Percentiles rank a stretch among this genome's conserved stretches.
Conservation (phyloP, 2,888 invertebrate species). For the Stegophylla sp. region DNA sequence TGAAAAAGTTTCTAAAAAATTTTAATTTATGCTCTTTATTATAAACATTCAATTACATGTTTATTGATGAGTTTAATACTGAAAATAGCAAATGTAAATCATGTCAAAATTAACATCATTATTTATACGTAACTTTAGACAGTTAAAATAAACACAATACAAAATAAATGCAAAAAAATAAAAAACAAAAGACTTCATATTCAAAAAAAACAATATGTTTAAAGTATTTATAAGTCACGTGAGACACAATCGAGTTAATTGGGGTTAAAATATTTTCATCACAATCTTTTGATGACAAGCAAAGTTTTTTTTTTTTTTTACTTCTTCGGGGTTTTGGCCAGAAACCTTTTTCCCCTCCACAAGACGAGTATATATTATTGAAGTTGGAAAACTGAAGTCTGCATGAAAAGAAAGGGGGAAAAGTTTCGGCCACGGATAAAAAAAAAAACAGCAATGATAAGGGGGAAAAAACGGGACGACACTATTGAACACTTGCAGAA, state of each 20-base stretch:
- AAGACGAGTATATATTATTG: slow-evolving; percentile 48
- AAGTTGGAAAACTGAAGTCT: slow-evolving; percentile 56
- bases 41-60: too few species aligned
- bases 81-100: background rate
- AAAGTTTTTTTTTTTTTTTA: slow-evolving; percentile 19
- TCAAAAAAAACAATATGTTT: slow-evolving; percentile 9
- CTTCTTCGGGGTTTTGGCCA: slow-evolving; percentile 33
- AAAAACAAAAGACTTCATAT: background rate
- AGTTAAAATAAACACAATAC: background rate
- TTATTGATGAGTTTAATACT: too few species aligned
- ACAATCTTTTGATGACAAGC: slow-evolving; percentile 39
- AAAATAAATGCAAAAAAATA: too few species aligned
- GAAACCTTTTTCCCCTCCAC: slow-evolving; percentile 50
- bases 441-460: slow-evolving; percentile 56
- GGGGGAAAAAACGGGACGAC: slow-evolving; percentile 53
- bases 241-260: slow-evolving; percentile 39
- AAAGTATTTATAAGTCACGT: slow-evolving; percentile 2
- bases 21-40: too few species aligned
- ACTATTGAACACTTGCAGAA: slow-evolving; percentile 58
- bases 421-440: slow-evolving; percentile 37
- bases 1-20: too few species aligned
- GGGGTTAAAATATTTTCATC: slow-evolving; percentile 44
- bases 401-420: slow-evolving; percentile 38
- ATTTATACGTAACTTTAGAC: background rate
- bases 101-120: background rate